phyloP scores from a whole-genome alignment of 2,113 vertebrate genomes.

The Percopsis transmontana region DNA sequence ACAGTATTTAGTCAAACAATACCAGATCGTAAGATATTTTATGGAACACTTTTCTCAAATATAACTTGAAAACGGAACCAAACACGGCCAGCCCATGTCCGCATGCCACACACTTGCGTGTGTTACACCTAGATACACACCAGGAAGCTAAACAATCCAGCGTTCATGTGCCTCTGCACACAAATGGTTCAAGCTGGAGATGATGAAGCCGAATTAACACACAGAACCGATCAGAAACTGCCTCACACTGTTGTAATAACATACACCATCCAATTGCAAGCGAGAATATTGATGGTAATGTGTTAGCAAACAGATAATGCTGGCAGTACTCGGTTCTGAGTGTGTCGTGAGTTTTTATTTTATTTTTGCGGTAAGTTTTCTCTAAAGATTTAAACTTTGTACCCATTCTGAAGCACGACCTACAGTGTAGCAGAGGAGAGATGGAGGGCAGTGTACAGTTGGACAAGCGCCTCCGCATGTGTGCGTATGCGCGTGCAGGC shows the following conservation, averaged over 20 bases:
- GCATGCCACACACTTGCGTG: slow-evolving; percentile 45
- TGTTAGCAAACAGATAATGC: slow-evolving; percentile 29
- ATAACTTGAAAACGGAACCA: too few species aligned
- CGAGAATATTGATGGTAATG: slow-evolving; percentile 40
- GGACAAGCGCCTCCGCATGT: slow-evolving; percentile 11
- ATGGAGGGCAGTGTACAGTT: slow-evolving; percentile 67
- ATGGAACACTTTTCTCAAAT: slow-evolving; percentile 12
- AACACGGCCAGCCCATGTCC: neutral
- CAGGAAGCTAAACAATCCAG: slow-evolving; percentile 32
- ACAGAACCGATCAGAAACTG: neutral
- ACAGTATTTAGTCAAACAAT: neutral
- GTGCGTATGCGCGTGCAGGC: slow-evolving; percentile 28
- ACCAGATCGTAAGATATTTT: neutral
- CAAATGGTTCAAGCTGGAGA: slow-evolving; percentile 24
- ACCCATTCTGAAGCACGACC: slow-evolving; percentile 25
- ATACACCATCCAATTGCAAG: slow-evolving; percentile 40
- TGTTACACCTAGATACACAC: slow-evolving; percentile 47
- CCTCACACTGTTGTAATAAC: slow-evolving; percentile 29
- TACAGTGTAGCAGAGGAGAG: slow-evolving; percentile 64
- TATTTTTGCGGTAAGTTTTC: slow-evolving; percentile 5
- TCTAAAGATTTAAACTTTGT: slow-evolving; percentile 47
- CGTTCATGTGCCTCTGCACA: slow-evolving; percentile 22
- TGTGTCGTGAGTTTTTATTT: neutral
- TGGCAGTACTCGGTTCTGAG: slow-evolving; percentile 6
- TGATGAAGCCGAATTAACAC: slow-evolving; percentile 8